Evolutionary conservation across 2,888 invertebrate genomes (phyloP).

Genomic region (Tortricodes alternella): DNA sequence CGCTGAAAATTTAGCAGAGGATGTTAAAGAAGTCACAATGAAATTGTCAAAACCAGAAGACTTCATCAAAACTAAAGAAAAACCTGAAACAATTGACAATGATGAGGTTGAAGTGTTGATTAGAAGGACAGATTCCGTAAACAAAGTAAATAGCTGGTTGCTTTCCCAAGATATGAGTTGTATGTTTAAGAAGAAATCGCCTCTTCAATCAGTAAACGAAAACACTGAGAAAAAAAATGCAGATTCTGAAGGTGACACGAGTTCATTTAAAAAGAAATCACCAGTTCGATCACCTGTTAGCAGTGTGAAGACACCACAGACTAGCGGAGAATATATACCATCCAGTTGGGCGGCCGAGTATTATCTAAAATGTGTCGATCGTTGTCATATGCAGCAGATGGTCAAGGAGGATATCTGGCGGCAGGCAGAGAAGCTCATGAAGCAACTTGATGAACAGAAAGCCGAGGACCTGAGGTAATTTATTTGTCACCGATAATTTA

Average conservation of each 20-base stretch:
- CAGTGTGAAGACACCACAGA: constrained; percentile 36
- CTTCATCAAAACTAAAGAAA: constrained; percentile 4
- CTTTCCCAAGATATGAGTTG: constrained; percentile 1
- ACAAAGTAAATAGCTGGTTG: constrained; percentile 23
- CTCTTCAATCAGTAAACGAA: neutral
- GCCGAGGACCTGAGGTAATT: constrained; percentile 33
- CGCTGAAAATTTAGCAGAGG: neutral
- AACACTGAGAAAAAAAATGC: neutral
- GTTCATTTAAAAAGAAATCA: neutral
- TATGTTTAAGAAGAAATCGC: constrained; percentile 23
- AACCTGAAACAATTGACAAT: neutral
- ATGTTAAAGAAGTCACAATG: neutral
- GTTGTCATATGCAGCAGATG: constrained; percentile 39
- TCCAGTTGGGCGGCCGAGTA: constrained; percentile 46
- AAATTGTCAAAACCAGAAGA: constrained; percentile 17
- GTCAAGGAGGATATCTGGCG: constrained; percentile 52
- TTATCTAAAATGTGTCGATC: constrained; percentile 49
- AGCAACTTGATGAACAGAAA: constrained; percentile 46
- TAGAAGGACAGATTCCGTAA: constrained; percentile 7
- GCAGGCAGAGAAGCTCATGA: constrained; percentile 49
- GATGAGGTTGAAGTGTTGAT: neutral
- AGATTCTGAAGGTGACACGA: neutral
- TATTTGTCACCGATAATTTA: too few relatives aligned
- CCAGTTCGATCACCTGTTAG: neutral
- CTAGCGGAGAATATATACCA: constrained; percentile 46